Base-by-base conservation (phyloP, 2,797 vertebrate species). In the Psittacula derbiana region DNA sequence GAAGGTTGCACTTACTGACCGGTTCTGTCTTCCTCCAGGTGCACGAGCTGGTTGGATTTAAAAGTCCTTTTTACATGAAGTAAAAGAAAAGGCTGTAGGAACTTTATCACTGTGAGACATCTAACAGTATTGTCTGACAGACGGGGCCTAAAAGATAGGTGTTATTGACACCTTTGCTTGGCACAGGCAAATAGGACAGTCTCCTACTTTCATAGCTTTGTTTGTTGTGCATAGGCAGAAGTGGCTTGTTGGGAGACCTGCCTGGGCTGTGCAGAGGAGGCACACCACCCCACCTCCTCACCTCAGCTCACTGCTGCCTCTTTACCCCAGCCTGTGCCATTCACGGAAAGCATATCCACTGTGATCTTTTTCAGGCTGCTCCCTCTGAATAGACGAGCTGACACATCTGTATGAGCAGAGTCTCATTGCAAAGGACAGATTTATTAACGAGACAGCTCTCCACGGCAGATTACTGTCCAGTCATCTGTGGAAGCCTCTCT, bases 401-500 rank as follows among this genome's bases (percentile, higher is more conserved):
- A 78, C 84, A 52, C 57, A 80, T 93, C 88, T 95, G 33, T 91
- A 86, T 31, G 76, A 92, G 86, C 16, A 0, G 65, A 73, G 74
- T 86, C 91, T 91, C 82, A 44, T 38, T 91, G 92, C 61, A 72
- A 70, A 82, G 85, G 60, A 71, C 91, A 85, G 74, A 72, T 88
- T 33, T 88, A 30, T 80, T 89, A 88, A 64, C 1, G 1, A 83
- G 57, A 43, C 82, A 66, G 41, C 58, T 93, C 71, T 92, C 88
- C 80, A 86, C 1, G 1, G 62, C 4, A 1, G 47, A 92, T 86
- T 91, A 71, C 90, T 88, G 76, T 91, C 90, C 80, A 84, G 73
- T 91, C 82, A 86, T 93, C 87, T 91, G 89, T 94, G 90, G 57
- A 88, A 88, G 38, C 76, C 76, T 57, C 55, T 92, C 76, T 80